Evolutionary conservation across 2,113 vertebrate genomes (phyloP).

Genomic region (Microcebus ravelobensis): DNA sequence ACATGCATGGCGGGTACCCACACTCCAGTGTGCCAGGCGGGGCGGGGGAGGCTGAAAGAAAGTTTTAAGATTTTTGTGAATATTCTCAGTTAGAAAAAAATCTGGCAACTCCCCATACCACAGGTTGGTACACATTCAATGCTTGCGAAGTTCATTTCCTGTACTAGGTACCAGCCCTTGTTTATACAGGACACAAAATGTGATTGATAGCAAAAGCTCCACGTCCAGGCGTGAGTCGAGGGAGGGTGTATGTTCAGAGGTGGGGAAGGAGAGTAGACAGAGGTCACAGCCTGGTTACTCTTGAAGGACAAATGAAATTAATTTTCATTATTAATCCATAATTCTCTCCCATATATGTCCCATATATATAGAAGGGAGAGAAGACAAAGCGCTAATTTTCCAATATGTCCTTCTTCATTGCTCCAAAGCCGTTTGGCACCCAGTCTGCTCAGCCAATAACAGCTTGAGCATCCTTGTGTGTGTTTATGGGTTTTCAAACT

Average conservation of each 20-base stretch:
- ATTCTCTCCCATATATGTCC: neutral
- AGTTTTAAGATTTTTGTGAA: slow-evolving; percentile 37
- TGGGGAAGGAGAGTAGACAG: neutral
- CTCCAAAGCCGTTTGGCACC: neutral
- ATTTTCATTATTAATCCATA: neutral
- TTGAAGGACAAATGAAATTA: slow-evolving; percentile 18
- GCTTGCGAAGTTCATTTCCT: slow-evolving; percentile 57
- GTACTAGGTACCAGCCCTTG: slow-evolving; percentile 53
- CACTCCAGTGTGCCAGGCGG: neutral
- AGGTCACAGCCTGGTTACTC: neutral
- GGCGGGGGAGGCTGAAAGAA: neutral
- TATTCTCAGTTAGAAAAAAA: slow-evolving; percentile 51
- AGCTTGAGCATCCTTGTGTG: neutral
- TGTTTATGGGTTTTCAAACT: slow-evolving; percentile 18
- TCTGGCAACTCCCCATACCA: slow-evolving; percentile 54
- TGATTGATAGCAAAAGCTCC: slow-evolving; percentile 19
- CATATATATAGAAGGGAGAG: neutral
- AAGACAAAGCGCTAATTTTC: neutral
- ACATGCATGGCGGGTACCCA: rapidly evolving
- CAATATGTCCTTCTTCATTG: neutral
- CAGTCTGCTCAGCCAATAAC: neutral
- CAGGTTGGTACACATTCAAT: slow-evolving; percentile 48
- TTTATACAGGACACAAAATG: slow-evolving; percentile 52
- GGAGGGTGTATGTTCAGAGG: neutral
- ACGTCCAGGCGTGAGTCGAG: neutral